Base-by-base conservation (phyloP, 2,797 vertebrate species). In the Halcyon badia region DNA sequence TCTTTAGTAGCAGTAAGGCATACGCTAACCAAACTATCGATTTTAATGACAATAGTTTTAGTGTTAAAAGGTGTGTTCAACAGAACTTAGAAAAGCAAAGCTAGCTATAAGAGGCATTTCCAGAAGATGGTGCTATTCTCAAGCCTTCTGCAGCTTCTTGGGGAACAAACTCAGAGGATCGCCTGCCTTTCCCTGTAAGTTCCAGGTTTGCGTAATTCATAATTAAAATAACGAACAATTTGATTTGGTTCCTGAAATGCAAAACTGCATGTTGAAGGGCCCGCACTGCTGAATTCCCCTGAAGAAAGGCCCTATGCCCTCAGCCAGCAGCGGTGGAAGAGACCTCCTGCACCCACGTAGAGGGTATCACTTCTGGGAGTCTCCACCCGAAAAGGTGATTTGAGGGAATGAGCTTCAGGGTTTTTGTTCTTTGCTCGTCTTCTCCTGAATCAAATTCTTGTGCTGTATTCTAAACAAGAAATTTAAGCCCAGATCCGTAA, bases 51-150 rank as follows among this genome's bases (percentile, higher is more conserved):
- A 20, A 12, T 18, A 26, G 12, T 58, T 77, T 66, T 30, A n/a
- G 10, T 52, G 28, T 52, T 52, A 14, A 0, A 0, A 24, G 12
- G 48, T 24, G 24, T 7, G 0, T 56, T 66, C 33, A 39, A 30
- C 5, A 4, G 21, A 21, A 10, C 3, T 30, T 30, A 22, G 16
- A 61, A 83, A 81, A 84, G 14, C 15, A 16, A 78, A 57, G 44
- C 30, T 15, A 3, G 44, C 30, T 15, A 2, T 72, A 31, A 9
- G 66, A 84, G 15, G 4, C 2, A 0, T 80, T 73, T 91, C 96
- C 96, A 95, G 71, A 42, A 97, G 96, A 87, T 97, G 96, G 96
- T 91, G 96, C 96, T 95, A 6, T 94, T 91, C 52, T 80, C 94
- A 91, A 95, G 31, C 12, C 8, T 79, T 79, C 90, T 57, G 71